Conservation (phyloP, 2,113 vertebrate species). For the Probosciger aterrimus region DNA sequence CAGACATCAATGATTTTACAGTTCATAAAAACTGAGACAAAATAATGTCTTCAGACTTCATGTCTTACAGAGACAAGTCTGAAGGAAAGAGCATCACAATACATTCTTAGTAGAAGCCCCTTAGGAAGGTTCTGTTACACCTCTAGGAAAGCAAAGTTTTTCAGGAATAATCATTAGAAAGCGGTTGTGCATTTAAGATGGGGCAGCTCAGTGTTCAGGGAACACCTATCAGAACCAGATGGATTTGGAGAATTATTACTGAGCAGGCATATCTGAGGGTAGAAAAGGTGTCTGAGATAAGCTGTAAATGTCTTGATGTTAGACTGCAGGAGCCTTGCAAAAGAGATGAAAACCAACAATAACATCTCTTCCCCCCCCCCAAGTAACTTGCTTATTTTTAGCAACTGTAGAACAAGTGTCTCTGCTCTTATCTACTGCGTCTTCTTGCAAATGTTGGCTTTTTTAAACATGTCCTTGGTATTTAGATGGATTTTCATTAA, state of each 20-base stretch:
- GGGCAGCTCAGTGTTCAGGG: not conserved
- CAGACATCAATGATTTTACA: not conserved
- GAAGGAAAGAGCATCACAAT: not conserved
- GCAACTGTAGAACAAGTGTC: not conserved
- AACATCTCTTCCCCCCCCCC: fast-evolving
- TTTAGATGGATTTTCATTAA: not conserved
- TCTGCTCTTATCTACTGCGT: not conserved
- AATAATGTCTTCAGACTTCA: not conserved
- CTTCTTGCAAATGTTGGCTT: not conserved
- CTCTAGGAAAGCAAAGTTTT: not conserved
- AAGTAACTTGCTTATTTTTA: not conserved
- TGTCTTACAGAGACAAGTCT: not conserved
- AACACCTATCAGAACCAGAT: not conserved
- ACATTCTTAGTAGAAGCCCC: not conserved
- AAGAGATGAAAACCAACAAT: not conserved
- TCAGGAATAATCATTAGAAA: not conserved
- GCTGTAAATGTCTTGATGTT: not conserved
- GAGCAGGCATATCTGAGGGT: not conserved
- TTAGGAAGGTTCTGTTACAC: not conserved
- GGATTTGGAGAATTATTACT: not conserved
- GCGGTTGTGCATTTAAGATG: not conserved
- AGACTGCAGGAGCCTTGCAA: not conserved
- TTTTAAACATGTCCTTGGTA: not conserved
- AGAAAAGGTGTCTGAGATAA: not conserved
- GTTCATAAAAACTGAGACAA: not conserved